Base-by-base conservation (phyloP, 2,113 vertebrate species). In the Vulpes ferrilata region DNA sequence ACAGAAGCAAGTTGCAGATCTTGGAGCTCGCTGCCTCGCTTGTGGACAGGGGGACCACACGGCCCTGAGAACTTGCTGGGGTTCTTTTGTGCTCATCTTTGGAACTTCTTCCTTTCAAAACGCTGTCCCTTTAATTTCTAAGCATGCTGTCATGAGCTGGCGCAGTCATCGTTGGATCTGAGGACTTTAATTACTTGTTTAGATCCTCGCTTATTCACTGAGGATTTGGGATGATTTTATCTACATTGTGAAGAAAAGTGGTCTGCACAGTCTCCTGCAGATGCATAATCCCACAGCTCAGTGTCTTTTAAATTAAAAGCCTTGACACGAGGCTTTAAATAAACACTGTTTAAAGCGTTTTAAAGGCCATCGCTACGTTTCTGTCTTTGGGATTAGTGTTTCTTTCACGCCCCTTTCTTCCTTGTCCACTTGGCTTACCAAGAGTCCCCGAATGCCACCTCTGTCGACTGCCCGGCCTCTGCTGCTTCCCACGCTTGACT, bases 401-500 rank as follows among this genome's bases (percentile, higher is more conserved):
- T n/a, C 30, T 22, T 12, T 25, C 53, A 1, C 1, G 0, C 16
- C 5, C 9, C 1, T 22, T 48, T 20, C 69, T 62, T 27, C 38
- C 57, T n/a, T 9, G 4, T 4, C 0, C 5, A 0, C 22, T 22
- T 1, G 16, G 25, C 2, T 53, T 5, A n/a, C 35, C 25, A 0
- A 2, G 7, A 2, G 57, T 1, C 35, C 64, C 7, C 0, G 1
- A 6, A 0, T 4, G 5, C 2, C 5, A 1, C 16, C 5, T 8
- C 4, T 2, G 0, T 60, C 7, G 17, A 23, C 16, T 0, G 1
- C 38, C 71, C 22, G 20, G 3, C 35, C 32, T 57, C 35, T 6
- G 10, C 8, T 27, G 3, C 67, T 25, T 11, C 2, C 2, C 59
- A 43, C 43, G 43, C 43, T 43, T 43, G 43, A 43, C 27, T 23